Evolutionary conservation across 2,113 vertebrate genomes (phyloP).

Genomic region (Toxotes chatareus): DNA sequence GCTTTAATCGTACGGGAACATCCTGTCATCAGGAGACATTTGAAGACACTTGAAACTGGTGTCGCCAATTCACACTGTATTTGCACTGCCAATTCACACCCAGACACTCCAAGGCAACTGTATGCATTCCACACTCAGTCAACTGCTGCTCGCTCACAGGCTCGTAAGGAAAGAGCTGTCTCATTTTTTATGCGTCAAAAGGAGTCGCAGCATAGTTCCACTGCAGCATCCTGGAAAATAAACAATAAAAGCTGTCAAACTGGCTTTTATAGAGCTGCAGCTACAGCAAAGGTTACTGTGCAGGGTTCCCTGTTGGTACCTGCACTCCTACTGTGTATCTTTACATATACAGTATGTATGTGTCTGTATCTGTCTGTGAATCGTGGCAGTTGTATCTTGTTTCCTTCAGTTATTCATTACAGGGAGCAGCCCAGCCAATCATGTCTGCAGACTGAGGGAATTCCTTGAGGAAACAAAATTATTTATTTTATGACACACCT

Average conservation of each 20-base stretch:
- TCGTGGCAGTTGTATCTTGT: neutral
- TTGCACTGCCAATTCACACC: no score
- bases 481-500: conserved; percentile 26
- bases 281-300: neutral
- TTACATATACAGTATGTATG: neutral
- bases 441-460: conserved; percentile 12
- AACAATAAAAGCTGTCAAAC: conserved; percentile 29
- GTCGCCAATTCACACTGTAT: neutral
- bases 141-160: neutral
- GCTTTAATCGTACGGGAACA: neutral
- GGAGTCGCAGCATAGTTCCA: neutral
- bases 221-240: conserved; percentile 36
- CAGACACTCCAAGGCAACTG: neutral
- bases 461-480: conserved; percentile 29
- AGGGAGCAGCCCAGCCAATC: neutral
- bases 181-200: neutral
- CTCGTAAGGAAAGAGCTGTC: neutral
- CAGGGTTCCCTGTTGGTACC: conserved; percentile 13
- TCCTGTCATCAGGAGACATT: conserved; percentile 12
- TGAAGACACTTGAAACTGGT: neutral
- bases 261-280: conserved; percentile 19
- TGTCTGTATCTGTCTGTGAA: neutral
- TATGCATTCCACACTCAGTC: neutral
- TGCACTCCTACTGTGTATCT: neutral
- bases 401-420: neutral